phyloP scores from a whole-genome alignment of 2,113 vertebrate genomes.

The Calyptomena viridis region DNA sequence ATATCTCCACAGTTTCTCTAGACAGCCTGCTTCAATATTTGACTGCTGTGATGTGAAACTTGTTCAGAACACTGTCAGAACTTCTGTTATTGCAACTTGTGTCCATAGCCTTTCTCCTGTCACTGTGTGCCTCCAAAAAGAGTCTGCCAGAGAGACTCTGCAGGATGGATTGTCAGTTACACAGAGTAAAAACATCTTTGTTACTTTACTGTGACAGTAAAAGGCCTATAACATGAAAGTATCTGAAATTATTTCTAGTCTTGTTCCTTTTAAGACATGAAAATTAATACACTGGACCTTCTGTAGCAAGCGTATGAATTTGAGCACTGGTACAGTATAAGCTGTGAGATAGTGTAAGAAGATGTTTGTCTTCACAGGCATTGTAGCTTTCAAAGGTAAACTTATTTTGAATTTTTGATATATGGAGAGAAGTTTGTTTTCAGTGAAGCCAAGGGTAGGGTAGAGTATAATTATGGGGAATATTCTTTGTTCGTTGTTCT shows the following conservation, averaged over 20 bases:
- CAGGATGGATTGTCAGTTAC: not conserved
- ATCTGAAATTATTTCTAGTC: not conserved
- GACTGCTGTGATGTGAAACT: not conserved
- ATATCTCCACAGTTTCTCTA: not conserved
- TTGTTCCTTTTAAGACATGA: not conserved
- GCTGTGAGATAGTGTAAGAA: not conserved
- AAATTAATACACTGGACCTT: not conserved
- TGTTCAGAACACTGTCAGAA: not conserved
- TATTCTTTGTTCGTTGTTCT: not conserved
- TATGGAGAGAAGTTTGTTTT: not conserved
- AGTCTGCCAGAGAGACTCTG: not conserved
- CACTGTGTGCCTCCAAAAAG: not conserved
- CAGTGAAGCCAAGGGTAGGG: not conserved
- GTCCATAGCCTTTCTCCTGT: not conserved
- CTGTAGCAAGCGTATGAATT: not conserved
- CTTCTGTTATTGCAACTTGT: not conserved
- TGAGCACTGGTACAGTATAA: not conserved
- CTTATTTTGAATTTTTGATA: not conserved
- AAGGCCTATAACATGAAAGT: not conserved
- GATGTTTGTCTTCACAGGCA: not conserved
- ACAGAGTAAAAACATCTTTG: not conserved
- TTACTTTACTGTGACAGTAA: not conserved
- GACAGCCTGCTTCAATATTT: not conserved
- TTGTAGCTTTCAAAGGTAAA: not conserved
- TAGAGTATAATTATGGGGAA: not conserved